Evolutionary conservation across 2,797 vertebrate species (phyloP).

Genomic region (Peromyscus melanophrys): DNA sequence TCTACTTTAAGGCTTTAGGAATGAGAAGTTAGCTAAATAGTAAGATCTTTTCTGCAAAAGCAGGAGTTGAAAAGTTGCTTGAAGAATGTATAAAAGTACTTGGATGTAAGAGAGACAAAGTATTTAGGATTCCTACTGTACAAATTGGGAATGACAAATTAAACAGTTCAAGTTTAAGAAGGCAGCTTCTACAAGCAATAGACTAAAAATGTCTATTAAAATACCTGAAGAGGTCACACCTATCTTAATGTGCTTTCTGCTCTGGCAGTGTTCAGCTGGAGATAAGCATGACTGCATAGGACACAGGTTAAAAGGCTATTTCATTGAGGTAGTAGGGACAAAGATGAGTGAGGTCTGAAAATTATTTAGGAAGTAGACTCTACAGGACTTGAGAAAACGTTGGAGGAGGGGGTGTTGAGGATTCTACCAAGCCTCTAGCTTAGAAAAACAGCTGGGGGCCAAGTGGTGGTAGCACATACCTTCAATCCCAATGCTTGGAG

Average conservation of each 20-base stretch:
- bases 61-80: not conserved
- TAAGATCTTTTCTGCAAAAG: not conserved
- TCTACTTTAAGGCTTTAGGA: not conserved
- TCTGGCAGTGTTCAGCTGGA: not conserved
- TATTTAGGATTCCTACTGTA: not conserved
- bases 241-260: not conserved
- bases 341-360: constrained; percentile 1
- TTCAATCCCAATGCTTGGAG: not conserved
- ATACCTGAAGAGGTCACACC: not conserved
- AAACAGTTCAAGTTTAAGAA: not conserved
- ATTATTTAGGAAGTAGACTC: not conserved
- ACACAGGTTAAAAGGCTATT: not conserved
- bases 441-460: not conserved
- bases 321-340: not conserved
- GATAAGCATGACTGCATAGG: not conserved
- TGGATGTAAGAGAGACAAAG: not conserved
- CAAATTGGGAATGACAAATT: not conserved
- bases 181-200: not conserved
- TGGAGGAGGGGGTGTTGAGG: not conserved
- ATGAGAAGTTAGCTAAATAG: not conserved
- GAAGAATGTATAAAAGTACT: not conserved
- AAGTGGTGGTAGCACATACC: not conserved
- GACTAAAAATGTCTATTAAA: constrained; percentile 16
- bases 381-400: not conserved
- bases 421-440: not conserved